Percentiles rank a stretch among this genome's conserved stretches.
phyloP scores from a whole-genome alignment of 2,113 vertebrate genomes.

The Marmota flaviventris region DNA sequence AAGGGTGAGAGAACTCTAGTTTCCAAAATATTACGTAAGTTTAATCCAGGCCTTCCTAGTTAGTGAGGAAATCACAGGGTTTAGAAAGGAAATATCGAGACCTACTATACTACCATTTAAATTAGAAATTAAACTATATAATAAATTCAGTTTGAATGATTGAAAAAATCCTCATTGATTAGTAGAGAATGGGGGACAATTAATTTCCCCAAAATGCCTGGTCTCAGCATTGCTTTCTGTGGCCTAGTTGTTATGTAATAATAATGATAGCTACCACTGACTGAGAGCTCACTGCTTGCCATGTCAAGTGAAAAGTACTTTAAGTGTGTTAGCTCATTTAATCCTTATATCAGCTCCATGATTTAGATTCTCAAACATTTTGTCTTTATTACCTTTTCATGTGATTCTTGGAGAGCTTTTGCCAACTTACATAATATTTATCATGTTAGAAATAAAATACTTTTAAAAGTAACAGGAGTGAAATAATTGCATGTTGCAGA shows the following conservation, averaged over 20 bases:
- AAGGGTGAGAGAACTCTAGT: constrained; percentile 36
- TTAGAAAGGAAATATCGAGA: constrained; percentile 35
- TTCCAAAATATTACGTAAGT: not conserved
- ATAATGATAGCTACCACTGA: not conserved
- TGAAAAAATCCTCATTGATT: not conserved
- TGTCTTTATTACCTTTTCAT: constrained; percentile 45
- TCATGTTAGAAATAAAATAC: not conserved
- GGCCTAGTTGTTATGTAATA: not conserved
- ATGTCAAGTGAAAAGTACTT: not conserved
- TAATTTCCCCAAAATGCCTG: not conserved
- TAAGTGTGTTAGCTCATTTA: constrained; percentile 1
- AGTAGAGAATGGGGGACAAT: constrained; percentile 1
- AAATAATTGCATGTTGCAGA: not conserved
- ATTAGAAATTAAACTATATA: constrained; percentile 51
- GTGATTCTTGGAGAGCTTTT: not conserved
- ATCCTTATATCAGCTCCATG: constrained; percentile 11
- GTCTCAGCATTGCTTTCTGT: constrained; percentile 39
- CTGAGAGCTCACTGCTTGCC: not conserved
- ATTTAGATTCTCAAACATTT: constrained; percentile 47
- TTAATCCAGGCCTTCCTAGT: not conserved
- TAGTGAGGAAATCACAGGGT: not conserved
- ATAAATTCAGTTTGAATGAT: constrained; percentile 29
- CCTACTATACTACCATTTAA: constrained; percentile 55
- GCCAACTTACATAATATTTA: constrained; percentile 48
- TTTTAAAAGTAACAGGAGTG: constrained; percentile 47